Evolutionary conservation across 2,888 invertebrate species (phyloP).

Genomic region (Eucera pruinosa): DNA sequence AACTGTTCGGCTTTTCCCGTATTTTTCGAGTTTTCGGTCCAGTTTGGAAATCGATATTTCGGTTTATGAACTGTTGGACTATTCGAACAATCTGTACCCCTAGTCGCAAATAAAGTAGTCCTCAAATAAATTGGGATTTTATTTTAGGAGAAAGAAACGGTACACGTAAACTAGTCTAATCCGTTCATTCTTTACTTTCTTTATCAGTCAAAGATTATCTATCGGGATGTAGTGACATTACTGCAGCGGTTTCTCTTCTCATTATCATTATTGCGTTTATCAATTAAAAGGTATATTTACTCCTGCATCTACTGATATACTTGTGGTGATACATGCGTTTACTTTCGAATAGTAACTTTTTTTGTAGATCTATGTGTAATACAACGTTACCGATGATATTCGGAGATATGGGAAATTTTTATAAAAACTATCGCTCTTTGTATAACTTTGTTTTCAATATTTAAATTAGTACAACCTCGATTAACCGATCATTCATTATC

Average conservation of each 20-base stretch:
- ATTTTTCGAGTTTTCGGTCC: no score
- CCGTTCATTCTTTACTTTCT: not conserved
- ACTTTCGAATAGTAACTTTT: constrained; percentile 47
- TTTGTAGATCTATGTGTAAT: constrained; percentile 34
- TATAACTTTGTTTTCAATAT: not conserved
- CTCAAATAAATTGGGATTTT: no score
- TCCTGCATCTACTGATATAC: constrained; percentile 40
- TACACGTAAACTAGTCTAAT: constrained; percentile 25
- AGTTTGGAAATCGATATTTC: no score
- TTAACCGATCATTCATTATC: no score
- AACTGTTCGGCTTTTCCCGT: no score
- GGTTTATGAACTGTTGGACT: no score
- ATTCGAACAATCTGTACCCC: no score
- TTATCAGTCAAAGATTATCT: constrained; percentile 35
- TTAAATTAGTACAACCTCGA: no score
- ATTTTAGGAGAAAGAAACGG: constrained; percentile 11
- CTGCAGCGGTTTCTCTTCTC: constrained; percentile 9
- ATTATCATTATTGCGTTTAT: constrained; percentile 42
- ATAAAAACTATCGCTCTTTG: constrained; percentile 25
- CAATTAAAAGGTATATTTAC: constrained; percentile 36
- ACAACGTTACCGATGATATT: constrained; percentile 39
- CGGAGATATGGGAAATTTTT: constrained; percentile 35
- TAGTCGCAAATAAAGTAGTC: no score
- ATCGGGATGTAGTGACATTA: constrained; percentile 21
- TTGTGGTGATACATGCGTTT: constrained; percentile 48